Evolutionary conservation across 2,888 invertebrate genomes (phyloP), one percentile per base, ranked within the genome.

Genomic region (Eucera pruinosa): DNA sequence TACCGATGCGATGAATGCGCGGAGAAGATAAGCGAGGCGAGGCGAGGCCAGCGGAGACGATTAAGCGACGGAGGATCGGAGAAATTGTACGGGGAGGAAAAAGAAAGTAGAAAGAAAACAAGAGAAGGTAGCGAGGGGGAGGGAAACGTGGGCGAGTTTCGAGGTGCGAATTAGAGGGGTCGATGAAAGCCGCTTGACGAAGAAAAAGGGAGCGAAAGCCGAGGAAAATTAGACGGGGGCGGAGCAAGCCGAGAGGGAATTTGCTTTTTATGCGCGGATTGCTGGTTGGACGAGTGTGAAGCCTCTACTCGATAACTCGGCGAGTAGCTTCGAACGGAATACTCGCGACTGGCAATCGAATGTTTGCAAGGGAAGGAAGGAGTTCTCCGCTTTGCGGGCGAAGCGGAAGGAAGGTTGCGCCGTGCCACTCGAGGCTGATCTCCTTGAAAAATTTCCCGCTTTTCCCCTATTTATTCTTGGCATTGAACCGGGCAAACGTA

Each of bases 271-370:
- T 39, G 15, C 33, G 20, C 52, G 36, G 27, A 15, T 69, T 41
- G 50, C 23, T 33, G 18, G 33, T 55, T 50, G 23, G 33, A 33
- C 48, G 52, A 72, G 52, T 71, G 27, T 7, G 41, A 58, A 39
- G 52, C 57, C 58, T 62, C 48, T 50, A 30, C 65, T 65, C 60
- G 68, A 71, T 72, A 61, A 65, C 45, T 65, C 39, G 47, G 39
- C 52, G 30, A 47, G 48, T 65, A 48, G 36, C 39, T 62, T 45
- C 33, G 18, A 60, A 50, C 66, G 9, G 33, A 73, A 83, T 62
- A n/a, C 65, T 69, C 39, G n/a, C n/a, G 47, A 60, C 54, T 39
- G 30, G 27, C 74, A 78, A 83, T 83, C 78, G 72, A 80, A 78
- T 80, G 61, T 47, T 72, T 50, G 45, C 25, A 20, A 64, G 48